Conservation (phyloP, 2,113 vertebrate genomes). For the Hoplias malabaricus region DNA sequence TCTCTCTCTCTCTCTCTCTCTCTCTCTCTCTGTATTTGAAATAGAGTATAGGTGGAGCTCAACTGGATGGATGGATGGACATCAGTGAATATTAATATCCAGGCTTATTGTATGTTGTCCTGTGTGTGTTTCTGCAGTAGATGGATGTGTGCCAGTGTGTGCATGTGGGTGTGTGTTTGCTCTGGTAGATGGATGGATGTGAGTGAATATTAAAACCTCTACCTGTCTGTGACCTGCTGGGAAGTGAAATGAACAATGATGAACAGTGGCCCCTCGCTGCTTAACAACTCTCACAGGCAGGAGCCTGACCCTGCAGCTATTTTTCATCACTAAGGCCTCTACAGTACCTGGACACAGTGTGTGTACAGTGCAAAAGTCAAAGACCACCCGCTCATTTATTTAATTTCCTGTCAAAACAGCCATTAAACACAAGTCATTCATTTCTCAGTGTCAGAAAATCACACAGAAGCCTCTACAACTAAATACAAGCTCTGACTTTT, state of each 20-base stretch:
- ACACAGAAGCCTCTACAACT: too few relatives aligned
- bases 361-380: too few relatives aligned
- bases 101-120: conserved; percentile 26
- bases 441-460: too few relatives aligned
- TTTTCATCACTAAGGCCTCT: conserved; percentile 68
- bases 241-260: conserved; percentile 71
- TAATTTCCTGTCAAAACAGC: too few relatives aligned
- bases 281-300: conserved; percentile 73
- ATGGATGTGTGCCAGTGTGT: conserved; percentile 68
- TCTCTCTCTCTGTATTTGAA: too few relatives aligned
- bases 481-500: too few relatives aligned
- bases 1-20: too few relatives aligned
- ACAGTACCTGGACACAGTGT: conserved; percentile 41
- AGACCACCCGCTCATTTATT: too few relatives aligned
- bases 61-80: not conserved
- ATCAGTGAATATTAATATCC: conserved; percentile 46
- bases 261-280: conserved; percentile 64
- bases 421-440: too few relatives aligned
- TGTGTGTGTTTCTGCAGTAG: conserved; percentile 55
- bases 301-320: conserved; percentile 58
- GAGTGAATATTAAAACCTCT: conserved; percentile 70
- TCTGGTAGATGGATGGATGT: conserved; percentile 70
- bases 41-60: conserved; percentile 55
- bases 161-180: conserved; percentile 50
- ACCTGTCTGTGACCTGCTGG: conserved; percentile 67